Conservation (phyloP, 2,888 invertebrate genomes). For the Plagodis pulveraria region DNA sequence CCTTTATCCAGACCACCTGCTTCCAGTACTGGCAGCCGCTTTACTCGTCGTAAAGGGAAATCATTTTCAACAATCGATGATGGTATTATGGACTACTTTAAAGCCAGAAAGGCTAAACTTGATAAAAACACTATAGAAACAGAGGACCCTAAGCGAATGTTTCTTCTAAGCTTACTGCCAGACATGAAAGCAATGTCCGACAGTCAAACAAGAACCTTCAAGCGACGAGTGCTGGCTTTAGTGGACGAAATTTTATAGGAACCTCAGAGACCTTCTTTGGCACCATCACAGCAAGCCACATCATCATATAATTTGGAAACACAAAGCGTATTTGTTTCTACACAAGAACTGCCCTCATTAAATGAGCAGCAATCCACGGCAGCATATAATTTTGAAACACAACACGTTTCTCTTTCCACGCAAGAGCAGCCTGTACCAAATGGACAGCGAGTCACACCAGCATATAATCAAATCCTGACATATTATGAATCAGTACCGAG, state of each 20-base stretch:
- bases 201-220: slow-evolving; percentile 32
- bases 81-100: slow-evolving; percentile 27
- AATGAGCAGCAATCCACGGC: slow-evolving; percentile 18
- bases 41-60: slow-evolving; percentile 18
- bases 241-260: slow-evolving; percentile 23
- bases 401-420: slow-evolving; percentile 12
- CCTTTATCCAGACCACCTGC: slow-evolving; percentile 19
- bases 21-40: slow-evolving; percentile 25
- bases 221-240: slow-evolving; percentile 24
- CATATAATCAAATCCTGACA: slow-evolving; percentile 22
- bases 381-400: slow-evolving; percentile 18
- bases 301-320: slow-evolving; percentile 6
- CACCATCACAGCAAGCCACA: slow-evolving; percentile 11
- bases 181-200: slow-evolving; percentile 30
- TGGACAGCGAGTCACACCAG: slow-evolving; percentile 14
- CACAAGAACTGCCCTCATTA: slow-evolving; percentile 17
- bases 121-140: slow-evolving; percentile 18
- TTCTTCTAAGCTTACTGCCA: slow-evolving; percentile 28
- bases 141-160: slow-evolving; percentile 23
- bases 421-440: slow-evolving; percentile 11
- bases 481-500: slow-evolving; percentile 20
- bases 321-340: slow-evolving; percentile 15
- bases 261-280: slow-evolving; percentile 10
- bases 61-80: slow-evolving; percentile 11
- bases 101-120: slow-evolving; percentile 27